phyloP scores from a whole-genome alignment of 2,797 vertebrate genomes.

The Meda fulgida region DNA sequence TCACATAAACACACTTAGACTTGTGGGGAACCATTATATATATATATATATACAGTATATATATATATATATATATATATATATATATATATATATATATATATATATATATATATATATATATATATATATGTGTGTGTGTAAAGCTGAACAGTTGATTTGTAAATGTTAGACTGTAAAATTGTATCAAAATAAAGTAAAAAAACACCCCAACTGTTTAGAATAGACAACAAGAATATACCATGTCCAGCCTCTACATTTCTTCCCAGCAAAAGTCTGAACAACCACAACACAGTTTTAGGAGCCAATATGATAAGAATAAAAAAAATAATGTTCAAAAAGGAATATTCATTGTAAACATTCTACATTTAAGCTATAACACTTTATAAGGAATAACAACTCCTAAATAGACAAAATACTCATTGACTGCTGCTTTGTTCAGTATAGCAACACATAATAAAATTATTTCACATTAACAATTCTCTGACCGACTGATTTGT shows the following conservation, averaged over 20 bases:
- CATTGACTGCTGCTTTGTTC: neutral
- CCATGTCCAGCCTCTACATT: neutral
- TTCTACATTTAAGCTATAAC: neutral
- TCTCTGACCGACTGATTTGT: neutral
- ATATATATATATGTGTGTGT: no score
- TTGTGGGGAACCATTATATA: no score
- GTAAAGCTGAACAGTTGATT: neutral
- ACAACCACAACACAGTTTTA: neutral
- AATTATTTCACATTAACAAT: neutral
- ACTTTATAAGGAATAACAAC: neutral
- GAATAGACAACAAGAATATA: neutral
- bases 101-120: no score
- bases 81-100: no score
- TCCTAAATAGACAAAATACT: neutral
- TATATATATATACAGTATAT: no score
- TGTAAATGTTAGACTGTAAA: neutral
- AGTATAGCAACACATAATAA: neutral
- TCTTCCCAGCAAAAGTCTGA: neutral
- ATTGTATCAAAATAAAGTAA: neutral
- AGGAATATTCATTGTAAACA: neutral
- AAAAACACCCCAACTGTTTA: neutral
- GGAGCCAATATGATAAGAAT: neutral
- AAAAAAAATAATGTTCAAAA: neutral
- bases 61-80: no score
- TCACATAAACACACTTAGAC: neutral